Base-by-base conservation (phyloP, 2,888 invertebrate species). In the Idaea dimidiata region DNA sequence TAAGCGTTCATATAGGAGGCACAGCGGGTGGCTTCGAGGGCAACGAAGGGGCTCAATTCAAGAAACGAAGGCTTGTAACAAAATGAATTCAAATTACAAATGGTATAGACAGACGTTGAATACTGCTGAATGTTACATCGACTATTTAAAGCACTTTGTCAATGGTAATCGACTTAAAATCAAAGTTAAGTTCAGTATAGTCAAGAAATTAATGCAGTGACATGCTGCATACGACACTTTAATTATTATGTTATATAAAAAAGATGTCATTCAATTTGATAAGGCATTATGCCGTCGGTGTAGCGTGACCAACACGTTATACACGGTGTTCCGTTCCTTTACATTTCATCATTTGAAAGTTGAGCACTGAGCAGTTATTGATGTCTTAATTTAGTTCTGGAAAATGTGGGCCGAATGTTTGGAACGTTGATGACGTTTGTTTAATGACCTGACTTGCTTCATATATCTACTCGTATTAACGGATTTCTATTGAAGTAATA, bases 371-470 rank as follows among this genome's bases (percentile, higher is more conserved):
- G 74, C 82, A 75, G 83, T 87, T 83, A 87, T 90, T 89, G 81
- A 91, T 89, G 91, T 90, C 91, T 92, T 91, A 80, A 91, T 91
- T 90, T 87, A 73, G 75, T 74, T 81, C 81, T 81, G 82, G 81
- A 77, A 80, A 82, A 81, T 83, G 77, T 81, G 71, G 75, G 74
- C 83, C 87, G 87, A 89, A 88, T 82, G 78, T 69, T 66, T 63
- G 60, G 75, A 72, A 65, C 74, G 73, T 67, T 86, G 81, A 86
- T 86, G 87, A 86, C 79, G 81, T 63, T 43, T 43, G 43, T 43
- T 43, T 43, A 43, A 43, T 43, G 43, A 43, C 14, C 43, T 43
- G 43, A 43, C 43, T 10, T 43, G 43, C 43, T 43, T 43, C 43
- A 43, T 43, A 43, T 43, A n/a, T n/a, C n/a, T n/a, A n/a, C n/a